Conservation (phyloP, 2,888 invertebrate species). For the Myopa testacea region DNA sequence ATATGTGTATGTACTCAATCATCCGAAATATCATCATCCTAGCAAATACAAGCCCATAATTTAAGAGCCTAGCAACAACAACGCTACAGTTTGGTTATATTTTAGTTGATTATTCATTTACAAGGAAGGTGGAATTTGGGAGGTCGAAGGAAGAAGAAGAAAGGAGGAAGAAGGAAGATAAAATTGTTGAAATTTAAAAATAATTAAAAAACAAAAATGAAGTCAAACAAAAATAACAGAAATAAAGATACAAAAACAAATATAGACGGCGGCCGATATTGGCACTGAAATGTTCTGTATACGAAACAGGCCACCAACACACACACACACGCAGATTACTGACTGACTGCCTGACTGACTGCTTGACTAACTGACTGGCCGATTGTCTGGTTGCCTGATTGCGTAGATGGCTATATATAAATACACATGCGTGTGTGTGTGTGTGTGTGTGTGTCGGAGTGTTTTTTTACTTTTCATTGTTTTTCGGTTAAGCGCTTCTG, state of each 20-base stretch:
- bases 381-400: neutral
- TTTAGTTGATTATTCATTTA: neutral
- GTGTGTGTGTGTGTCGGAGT: constrained; percentile 16
- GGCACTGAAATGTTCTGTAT: constrained; percentile 14
- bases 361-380: neutral
- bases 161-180: constrained; percentile 20
- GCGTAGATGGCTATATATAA: neutral
- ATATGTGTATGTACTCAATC: constrained; percentile 7
- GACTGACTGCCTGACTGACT: neutral
- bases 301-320: constrained; percentile 14
- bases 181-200: constrained; percentile 16
- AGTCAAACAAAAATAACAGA: neutral
- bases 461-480: constrained; percentile 1
- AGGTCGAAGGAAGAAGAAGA: neutral
- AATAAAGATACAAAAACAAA: neutral
- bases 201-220: neutral
- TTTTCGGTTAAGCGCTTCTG: constrained; percentile 8
- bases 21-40: neutral
- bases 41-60: neutral
- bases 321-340: neutral
- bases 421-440: neutral
- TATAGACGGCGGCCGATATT: constrained; percentile 16
- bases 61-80: neutral
- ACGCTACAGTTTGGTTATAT: neutral
- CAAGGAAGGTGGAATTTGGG: constrained; percentile 19